Percentiles rank a stretch among this genome's conserved stretches.
Conservation (phyloP, 2,888 invertebrate species). For the Anthrax anthrax region DNA sequence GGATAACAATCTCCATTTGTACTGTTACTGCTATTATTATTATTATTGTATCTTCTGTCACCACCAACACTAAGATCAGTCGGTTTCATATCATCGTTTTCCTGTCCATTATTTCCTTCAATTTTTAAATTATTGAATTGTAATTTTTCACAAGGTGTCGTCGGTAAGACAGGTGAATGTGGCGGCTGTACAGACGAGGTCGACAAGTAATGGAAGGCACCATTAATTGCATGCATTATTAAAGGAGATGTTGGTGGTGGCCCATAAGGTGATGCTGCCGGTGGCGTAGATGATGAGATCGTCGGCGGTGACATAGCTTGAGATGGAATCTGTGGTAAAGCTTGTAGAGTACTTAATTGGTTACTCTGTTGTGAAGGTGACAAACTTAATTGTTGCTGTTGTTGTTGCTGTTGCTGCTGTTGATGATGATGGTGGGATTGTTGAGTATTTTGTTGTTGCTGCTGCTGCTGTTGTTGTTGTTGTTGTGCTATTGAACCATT, state of each 20-base stretch:
- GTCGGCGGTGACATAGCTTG: conserved; percentile 1
- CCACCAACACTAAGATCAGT: conserved; percentile 47
- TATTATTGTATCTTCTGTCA: conserved; percentile 11
- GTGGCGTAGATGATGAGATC: conserved; percentile 22
- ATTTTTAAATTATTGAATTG: conserved; percentile 29
- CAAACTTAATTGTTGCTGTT: conserved; percentile 13
- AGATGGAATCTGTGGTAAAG: conserved; percentile 11
- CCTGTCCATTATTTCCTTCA: conserved; percentile 30
- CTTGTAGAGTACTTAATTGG: conserved; percentile 23
- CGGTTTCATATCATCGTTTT: conserved; percentile 46
- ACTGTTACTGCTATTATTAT: conserved; percentile 5
- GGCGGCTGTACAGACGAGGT: conserved; percentile 27
- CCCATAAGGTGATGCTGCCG: conserved; percentile 27
- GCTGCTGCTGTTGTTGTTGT: conserved; percentile 11
- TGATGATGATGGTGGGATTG: conserved; percentile 7
- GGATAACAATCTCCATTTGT: conserved; percentile 30
- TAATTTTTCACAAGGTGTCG: conserved; percentile 26
- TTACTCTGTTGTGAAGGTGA: conserved; percentile 9
- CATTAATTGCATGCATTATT: conserved; percentile 33
- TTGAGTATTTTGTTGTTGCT: conserved; percentile 15
- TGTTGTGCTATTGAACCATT: conserved; percentile 23
- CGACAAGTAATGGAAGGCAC: conserved; percentile 32
- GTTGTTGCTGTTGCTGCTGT: conserved; percentile 8
- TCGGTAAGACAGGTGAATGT: conserved; percentile 26
- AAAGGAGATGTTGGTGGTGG: conserved; percentile 32